These are phyloP conservation scores for Actinopyga echinites DNA, from an alignment of 53 echinoderm and acorn worm genomes.

Conservation along the genomic window DNA sequence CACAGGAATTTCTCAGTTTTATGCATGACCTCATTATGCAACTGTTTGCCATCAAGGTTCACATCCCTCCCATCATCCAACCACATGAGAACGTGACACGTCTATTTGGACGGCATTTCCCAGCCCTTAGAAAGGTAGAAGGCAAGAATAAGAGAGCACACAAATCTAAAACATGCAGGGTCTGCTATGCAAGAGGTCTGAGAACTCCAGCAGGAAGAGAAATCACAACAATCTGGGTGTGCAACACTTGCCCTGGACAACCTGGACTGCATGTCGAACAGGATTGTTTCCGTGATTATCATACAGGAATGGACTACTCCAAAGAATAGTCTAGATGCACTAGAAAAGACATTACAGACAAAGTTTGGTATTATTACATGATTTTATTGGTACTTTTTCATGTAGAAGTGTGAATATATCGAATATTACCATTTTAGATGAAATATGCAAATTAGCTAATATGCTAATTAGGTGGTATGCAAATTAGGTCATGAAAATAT, in stretches of 20 bases:
- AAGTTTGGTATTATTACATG: not conserved
- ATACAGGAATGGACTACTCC: conserved; percentile 3
- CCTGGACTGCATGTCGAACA: conserved; percentile 1
- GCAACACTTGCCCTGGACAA: not conserved
- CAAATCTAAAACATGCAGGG: conserved; percentile 3
- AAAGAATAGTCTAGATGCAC: not conserved
- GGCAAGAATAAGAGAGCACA: not conserved
- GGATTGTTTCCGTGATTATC: not conserved
- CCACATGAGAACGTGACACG: not conserved
- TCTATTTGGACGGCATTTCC: not conserved
- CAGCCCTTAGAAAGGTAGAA: conserved; percentile 4
- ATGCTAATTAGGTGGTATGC: not conserved
- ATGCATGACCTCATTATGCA: not conserved
- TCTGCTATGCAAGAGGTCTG: not conserved
- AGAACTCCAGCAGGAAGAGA: not conserved
- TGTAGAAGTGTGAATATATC: not conserved
- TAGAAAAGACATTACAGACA: not conserved
- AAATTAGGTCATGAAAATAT: not conserved
- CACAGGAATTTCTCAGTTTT: not conserved
- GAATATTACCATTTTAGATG: not conserved
- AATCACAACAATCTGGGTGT: not conserved
- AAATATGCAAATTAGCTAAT: conserved; percentile 5
- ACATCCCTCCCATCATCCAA: not conserved
- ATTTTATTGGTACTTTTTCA: not conserved
- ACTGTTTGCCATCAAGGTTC: not conserved